A percentile compares a stretch with the other conserved stretches of the same genome.
Conservation (phyloP, 2,113 vertebrate genomes). For the Plecturocebus donacophilus region DNA sequence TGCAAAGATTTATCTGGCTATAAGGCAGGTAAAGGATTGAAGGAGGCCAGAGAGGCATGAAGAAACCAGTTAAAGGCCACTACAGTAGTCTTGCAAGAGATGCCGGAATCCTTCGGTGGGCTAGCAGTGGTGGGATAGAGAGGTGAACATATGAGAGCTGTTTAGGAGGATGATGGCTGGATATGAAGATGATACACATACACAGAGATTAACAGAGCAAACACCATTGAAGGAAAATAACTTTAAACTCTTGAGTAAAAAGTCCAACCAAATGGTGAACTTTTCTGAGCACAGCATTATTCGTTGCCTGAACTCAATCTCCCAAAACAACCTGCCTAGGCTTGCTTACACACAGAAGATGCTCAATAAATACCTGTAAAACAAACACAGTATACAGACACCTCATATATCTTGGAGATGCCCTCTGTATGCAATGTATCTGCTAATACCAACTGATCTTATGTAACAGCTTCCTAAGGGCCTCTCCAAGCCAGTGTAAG, state of each 20-base stretch:
- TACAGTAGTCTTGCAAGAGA: neutral
- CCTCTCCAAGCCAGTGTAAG: neutral
- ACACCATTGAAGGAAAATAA: neutral
- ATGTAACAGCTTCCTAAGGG: neutral
- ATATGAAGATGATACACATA: neutral
- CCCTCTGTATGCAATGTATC: neutral
- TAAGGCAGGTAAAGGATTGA: neutral
- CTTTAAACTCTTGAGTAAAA: neutral
- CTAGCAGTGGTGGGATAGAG: neutral
- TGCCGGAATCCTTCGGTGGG: neutral
- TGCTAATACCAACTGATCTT: neutral
- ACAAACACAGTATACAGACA: neutral
- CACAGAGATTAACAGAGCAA: neutral
- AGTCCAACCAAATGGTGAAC: neutral
- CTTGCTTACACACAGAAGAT: neutral
- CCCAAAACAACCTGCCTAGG: neutral
- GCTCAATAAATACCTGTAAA: neutral
- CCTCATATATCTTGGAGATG: neutral
- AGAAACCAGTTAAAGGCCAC: neutral
- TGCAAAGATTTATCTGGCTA: neutral
- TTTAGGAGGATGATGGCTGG: neutral
- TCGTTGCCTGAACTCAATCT: neutral
- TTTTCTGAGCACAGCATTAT: neutral
- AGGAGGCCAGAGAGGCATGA: neutral
- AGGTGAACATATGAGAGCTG: neutral